A percentile compares a stretch with the other conserved stretches of the same genome.
phyloP scores from a whole-genome alignment of 2,113 vertebrate species.

The Uria lomvia region DNA sequence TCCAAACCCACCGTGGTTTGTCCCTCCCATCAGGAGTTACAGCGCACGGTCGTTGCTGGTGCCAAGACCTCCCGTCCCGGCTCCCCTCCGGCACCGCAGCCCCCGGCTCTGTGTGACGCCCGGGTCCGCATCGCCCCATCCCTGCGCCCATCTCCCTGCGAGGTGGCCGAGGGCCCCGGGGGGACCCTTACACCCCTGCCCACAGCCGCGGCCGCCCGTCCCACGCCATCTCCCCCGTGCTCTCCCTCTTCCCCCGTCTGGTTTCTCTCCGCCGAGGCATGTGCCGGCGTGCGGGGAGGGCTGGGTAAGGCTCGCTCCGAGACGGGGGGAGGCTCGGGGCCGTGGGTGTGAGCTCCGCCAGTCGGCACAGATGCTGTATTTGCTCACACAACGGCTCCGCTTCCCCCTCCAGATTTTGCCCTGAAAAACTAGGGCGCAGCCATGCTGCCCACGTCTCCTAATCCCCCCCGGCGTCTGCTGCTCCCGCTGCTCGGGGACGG shows the following conservation, averaged over 20 bases:
- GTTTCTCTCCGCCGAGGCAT: neutral
- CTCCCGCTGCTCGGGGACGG: neutral
- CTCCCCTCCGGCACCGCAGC: neutral
- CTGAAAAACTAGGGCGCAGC: conserved; percentile 13
- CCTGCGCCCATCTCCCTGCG: accelerated
- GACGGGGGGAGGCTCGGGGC: neutral
- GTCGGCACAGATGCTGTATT: neutral
- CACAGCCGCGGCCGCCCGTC: accelerated
- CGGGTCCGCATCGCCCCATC: accelerated
- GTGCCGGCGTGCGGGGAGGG: neutral
- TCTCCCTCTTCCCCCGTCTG: neutral
- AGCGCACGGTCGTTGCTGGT: accelerated
- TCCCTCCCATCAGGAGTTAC: neutral
- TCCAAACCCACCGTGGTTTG: neutral
- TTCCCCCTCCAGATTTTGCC: conserved; percentile 10
- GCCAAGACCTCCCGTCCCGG: neutral
- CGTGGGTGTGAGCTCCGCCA: conserved; percentile 12
- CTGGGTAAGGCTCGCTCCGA: neutral
- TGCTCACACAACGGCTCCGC: conserved; percentile 5
- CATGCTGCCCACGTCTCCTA: neutral
- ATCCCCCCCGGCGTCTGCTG: neutral
- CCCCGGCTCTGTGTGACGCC: accelerated
- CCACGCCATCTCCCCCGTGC: neutral
- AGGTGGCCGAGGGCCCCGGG: neutral
- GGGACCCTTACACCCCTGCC: neutral